phyloP scores from a whole-genome alignment of 2,797 vertebrate genomes.

The Momotus momota region DNA sequence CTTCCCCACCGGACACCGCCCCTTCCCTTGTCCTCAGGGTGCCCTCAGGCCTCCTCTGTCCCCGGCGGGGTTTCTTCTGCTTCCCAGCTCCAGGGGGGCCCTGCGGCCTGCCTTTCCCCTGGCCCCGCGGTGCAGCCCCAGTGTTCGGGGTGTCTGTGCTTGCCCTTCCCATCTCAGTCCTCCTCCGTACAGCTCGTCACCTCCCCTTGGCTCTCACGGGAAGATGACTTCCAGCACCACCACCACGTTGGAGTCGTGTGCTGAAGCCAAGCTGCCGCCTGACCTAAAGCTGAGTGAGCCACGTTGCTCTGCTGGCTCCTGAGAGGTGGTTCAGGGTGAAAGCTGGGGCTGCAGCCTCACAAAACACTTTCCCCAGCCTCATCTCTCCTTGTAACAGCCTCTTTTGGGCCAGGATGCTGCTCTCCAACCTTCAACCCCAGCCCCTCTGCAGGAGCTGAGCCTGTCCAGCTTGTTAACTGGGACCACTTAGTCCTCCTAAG shows the following conservation, averaged over 20 bases:
- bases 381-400: slow-evolving; percentile 81
- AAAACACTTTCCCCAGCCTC: slow-evolving; percentile 49
- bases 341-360: slow-evolving; percentile 78
- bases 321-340: slow-evolving; percentile 75
- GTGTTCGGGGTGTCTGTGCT: neutral
- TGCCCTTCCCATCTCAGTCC: too few species aligned
- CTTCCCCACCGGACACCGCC: too few species aligned
- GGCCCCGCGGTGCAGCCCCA: rapidly evolving
- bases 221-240: slow-evolving; percentile 73
- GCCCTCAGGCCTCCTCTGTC: rapidly evolving
- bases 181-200: too few species aligned
- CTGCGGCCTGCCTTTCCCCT: too few species aligned
- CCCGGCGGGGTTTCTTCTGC: too few species aligned
- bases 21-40: too few species aligned
- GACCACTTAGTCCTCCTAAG: neutral
- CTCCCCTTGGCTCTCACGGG: slow-evolving; percentile 62
- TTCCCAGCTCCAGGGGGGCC: neutral
- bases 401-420: slow-evolving; percentile 81
- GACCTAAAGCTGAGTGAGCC: neutral
- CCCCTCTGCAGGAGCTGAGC: slow-evolving; percentile 78
- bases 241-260: slow-evolving; percentile 39
- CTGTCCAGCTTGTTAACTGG: slow-evolving; percentile 68
- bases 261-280: too few species aligned
- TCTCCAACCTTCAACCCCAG: slow-evolving; percentile 77
- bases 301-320: slow-evolving; percentile 76